Evolutionary conservation across 2,888 invertebrate species (phyloP), one percentile per base, ranked within the genome.

Genomic region (Thalpophila matura): DNA sequence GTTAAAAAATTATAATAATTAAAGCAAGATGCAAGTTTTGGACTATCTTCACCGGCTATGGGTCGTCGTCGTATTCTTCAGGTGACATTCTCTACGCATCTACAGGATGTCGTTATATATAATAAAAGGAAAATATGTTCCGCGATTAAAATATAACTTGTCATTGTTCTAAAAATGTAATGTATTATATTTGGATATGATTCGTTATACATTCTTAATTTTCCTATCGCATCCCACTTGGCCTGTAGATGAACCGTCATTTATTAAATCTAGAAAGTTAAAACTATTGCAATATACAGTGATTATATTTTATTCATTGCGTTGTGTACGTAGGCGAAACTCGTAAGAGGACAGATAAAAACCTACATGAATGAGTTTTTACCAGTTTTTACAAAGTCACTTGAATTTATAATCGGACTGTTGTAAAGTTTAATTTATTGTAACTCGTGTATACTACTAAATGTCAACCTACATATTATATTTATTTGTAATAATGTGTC

Each of bases 271-370:
- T 26, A 18, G 10, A 24, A 20, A 16, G 26, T 42, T 33, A 51
- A 6, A n/a, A 4, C 7, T 20, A 24, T 16, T 37, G 12, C 12
- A 35, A 12, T 37, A 2, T 22, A 14, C 10, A 40, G 18, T 27
- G 16, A 14, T 35, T 20, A 43, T 1, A 10, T 43, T 35, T 16
- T 5, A 20, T 29, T 65, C 40, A 12, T 20, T 9, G 2, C 10
- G 22, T 33, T 20, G 22, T 37, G 7, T 24, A 20, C 26, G 67
- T 67, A 35, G 69, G 69, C 33, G 40, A 14, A 16, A n/a, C 3
- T 31, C 9, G 10, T 4, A 40, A 16, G 9, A 14, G 35, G 5
- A 38, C 9, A 20, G 7, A n/a, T n/a, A n/a, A n/a, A 31, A 42
- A 1, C 14, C 37, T 37, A 7, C 6, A 37, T 6, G 14, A 40